These are phyloP conservation scores for Xylota segnis DNA, from an alignment of 2,888 invertebrate species.

Conservation along the genomic window DNA sequence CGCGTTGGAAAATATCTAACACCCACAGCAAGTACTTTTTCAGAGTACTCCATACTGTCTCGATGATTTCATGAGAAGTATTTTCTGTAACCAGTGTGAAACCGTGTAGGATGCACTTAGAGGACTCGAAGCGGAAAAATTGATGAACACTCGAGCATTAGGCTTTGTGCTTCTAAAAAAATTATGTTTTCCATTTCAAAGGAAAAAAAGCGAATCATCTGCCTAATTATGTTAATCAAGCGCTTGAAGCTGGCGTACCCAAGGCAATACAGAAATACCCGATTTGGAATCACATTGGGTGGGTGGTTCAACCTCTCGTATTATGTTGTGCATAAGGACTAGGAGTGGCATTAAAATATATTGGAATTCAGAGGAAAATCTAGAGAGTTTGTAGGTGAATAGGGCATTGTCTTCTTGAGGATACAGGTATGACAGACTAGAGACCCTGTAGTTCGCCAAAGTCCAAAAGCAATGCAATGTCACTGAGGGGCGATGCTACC, in stretches of 20 bases:
- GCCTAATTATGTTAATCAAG: not conserved
- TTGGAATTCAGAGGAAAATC: too few species aligned
- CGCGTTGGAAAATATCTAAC: not conserved
- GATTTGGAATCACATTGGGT: too few species aligned
- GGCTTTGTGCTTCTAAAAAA: not conserved
- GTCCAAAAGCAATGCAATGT: too few species aligned
- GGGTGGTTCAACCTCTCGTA: too few species aligned
- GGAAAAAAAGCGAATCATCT: not conserved
- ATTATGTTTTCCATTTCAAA: not conserved
- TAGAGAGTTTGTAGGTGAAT: too few species aligned
- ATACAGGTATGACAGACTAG: too few species aligned
- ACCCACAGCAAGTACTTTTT: not conserved
- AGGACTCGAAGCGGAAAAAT: not conserved
- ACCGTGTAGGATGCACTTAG: not conserved
- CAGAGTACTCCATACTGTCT: not conserved
- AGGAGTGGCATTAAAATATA: too few species aligned
- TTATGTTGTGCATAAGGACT: too few species aligned
- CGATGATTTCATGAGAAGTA: not conserved
- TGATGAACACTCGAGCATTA: not conserved
- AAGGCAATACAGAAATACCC: not conserved
- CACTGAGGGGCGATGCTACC: too few species aligned
- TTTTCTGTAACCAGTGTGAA: too few species aligned
- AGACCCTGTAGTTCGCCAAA: too few species aligned
- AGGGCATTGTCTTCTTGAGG: too few species aligned
- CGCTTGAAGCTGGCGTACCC: not conserved